Conservation (phyloP, 2,888 invertebrate species). For the Heliconius hortense region DNA sequence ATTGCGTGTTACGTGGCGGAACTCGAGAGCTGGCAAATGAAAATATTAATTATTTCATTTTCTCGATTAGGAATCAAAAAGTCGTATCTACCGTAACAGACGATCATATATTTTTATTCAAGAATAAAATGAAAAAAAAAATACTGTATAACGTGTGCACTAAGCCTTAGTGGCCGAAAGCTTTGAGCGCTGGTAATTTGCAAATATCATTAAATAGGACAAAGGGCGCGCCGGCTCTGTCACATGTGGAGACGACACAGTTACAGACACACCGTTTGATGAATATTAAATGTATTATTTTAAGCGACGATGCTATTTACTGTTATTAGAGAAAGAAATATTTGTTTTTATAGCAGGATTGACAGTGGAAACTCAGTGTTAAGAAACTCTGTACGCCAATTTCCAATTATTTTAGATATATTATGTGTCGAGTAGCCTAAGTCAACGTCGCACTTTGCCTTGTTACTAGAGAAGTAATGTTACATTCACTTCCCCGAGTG, state of each 20-base stretch:
- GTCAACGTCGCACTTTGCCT: neutral
- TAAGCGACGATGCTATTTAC: neutral
- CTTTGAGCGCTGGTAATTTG: slow-evolving; percentile 52
- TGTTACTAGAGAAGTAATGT: neutral
- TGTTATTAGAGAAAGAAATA: neutral
- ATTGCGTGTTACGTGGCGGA: too few species aligned
- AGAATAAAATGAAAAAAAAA: neutral
- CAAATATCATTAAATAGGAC: slow-evolving; percentile 64
- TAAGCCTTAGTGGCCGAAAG: slow-evolving; percentile 37
- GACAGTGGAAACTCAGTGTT: too few species aligned
- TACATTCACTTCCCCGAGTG: too few species aligned
- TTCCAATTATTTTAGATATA: too few species aligned
- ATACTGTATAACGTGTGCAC: neutral
- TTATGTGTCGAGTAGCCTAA: too few species aligned
- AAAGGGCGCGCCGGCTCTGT: slow-evolving; percentile 51
- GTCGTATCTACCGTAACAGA: too few species aligned
- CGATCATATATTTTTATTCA: neutral
- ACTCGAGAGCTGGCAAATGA: too few species aligned
- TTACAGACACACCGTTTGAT: slow-evolving; percentile 4
- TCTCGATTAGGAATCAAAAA: too few species aligned
- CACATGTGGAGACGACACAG: slow-evolving; percentile 30
- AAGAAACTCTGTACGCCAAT: too few species aligned
- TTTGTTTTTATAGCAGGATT: neutral
- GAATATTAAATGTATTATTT: slow-evolving; percentile 18
- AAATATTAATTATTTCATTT: too few species aligned